phyloP scores from a whole-genome alignment of 2,113 vertebrate species.

The Axis porcinus region DNA sequence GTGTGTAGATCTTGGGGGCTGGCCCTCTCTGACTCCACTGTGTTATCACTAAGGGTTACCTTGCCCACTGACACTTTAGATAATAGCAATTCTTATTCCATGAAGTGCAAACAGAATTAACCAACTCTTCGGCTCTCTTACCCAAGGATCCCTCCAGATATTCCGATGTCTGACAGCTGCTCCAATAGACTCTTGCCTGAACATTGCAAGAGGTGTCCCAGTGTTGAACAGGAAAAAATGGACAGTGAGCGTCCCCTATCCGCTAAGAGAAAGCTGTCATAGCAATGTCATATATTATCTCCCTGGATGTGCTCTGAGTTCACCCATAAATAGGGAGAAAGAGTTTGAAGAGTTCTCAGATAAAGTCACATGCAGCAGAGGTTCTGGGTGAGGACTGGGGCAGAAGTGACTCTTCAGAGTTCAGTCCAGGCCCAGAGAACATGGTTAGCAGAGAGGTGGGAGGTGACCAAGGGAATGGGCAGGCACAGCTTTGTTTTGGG shows the following conservation, averaged over 20 bases:
- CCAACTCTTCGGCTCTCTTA: background rate
- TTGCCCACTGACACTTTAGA: background rate
- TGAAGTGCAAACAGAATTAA: background rate
- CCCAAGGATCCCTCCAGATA: no score
- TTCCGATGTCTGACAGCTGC: background rate
- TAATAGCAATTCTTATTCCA: background rate
- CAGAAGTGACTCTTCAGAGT: background rate
- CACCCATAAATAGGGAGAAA: background rate
- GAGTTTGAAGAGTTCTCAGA: background rate
- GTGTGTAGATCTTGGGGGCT: no score
- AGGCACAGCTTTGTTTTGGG: background rate
- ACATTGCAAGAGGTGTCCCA: background rate
- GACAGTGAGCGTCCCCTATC: rapidly evolving
- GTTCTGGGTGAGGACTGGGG: background rate
- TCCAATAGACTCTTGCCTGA: background rate
- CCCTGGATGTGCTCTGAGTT: background rate
- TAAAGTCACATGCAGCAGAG: background rate
- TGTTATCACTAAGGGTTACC: background rate
- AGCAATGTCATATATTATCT: background rate
- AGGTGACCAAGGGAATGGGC: rapidly evolving
- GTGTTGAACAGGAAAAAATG: background rate
- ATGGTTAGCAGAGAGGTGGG: rapidly evolving
- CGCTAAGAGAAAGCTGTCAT: background rate
- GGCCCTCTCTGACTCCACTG: background rate
- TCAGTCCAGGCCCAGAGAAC: background rate